Evolutionary conservation across 2,113 vertebrate species (phyloP).

Genomic region (Pica pica): DNA sequence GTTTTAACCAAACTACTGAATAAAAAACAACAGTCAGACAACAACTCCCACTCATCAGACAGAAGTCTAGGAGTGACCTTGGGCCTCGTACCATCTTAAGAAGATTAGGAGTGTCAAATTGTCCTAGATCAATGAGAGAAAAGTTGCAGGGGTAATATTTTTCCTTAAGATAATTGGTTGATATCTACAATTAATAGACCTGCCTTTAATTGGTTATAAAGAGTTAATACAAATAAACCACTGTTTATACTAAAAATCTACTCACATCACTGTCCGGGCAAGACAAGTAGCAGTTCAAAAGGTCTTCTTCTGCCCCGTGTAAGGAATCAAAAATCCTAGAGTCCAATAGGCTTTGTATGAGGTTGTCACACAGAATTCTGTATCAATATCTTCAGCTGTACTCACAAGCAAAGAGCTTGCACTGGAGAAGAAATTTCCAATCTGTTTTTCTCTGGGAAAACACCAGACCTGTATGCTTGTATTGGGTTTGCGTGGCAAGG

Average conservation of each 20-base stretch:
- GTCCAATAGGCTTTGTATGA: neutral
- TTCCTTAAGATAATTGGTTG: neutral
- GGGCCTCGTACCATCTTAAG: neutral
- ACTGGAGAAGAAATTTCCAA: neutral
- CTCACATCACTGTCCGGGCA: neutral
- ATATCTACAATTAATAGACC: neutral
- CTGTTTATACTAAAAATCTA: neutral
- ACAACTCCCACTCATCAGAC: neutral
- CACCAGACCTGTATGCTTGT: fast-evolving
- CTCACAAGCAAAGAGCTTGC: neutral
- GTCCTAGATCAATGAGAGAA: neutral
- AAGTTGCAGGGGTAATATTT: neutral
- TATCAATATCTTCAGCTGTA: neutral
- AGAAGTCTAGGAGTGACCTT: neutral
- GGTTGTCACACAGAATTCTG: neutral
- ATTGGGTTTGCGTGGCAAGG: neutral
- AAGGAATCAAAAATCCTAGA: neutral
- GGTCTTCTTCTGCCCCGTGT: neutral
- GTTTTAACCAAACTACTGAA: neutral
- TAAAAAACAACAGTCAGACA: neutral
- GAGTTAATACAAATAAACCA: neutral
- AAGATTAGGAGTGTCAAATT: neutral
- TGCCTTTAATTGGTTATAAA: neutral
- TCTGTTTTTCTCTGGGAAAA: neutral
- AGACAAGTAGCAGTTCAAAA: neutral